Evolutionary conservation across 1,140 invertebrate genomes (phyloP).

Genomic region (Rhizoglyphus robini): DNA sequence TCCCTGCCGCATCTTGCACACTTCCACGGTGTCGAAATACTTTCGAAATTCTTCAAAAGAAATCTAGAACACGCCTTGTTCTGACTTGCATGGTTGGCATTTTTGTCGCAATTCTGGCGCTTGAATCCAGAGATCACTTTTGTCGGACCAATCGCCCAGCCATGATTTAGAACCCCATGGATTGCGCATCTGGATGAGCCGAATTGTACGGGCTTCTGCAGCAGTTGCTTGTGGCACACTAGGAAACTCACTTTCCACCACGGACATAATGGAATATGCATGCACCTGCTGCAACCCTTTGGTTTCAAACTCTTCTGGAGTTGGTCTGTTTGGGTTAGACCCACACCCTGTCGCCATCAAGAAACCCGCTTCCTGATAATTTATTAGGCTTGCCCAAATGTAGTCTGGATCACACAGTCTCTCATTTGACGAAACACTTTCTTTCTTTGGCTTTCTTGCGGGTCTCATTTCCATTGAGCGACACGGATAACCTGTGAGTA

Average conservation of each 20-base stretch:
- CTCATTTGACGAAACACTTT: too few relatives aligned
- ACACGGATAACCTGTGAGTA: conserved; percentile 29
- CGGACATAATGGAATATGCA: conserved; percentile 8
- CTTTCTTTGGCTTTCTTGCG: neutral
- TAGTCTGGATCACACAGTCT: too few relatives aligned
- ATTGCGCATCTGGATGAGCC: conserved; percentile 1
- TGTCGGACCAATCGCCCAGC: conserved; percentile 11
- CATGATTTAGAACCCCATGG: conserved; percentile 7
- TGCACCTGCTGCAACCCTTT: neutral
- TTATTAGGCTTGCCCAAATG: conserved; percentile 7
- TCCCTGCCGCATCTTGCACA: conserved; percentile 76
- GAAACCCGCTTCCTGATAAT: conserved; percentile 3
- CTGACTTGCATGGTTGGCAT: neutral
- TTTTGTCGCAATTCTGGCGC: neutral
- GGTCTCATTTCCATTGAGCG: too few relatives aligned
- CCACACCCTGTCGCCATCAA: conserved; percentile 7
- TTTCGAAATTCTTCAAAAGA: conserved; percentile 63
- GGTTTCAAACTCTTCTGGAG: neutral
- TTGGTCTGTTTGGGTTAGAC: neutral
- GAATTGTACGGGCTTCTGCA: too few relatives aligned
- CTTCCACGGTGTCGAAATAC: conserved; percentile 96
- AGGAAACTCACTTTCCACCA: neutral
- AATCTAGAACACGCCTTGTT: conserved; percentile 10
- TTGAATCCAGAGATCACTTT: neutral
- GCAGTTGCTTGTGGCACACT: too few relatives aligned